Conservation (phyloP, 1,140 invertebrate species). For the Anagrus nilaparvatae region DNA sequence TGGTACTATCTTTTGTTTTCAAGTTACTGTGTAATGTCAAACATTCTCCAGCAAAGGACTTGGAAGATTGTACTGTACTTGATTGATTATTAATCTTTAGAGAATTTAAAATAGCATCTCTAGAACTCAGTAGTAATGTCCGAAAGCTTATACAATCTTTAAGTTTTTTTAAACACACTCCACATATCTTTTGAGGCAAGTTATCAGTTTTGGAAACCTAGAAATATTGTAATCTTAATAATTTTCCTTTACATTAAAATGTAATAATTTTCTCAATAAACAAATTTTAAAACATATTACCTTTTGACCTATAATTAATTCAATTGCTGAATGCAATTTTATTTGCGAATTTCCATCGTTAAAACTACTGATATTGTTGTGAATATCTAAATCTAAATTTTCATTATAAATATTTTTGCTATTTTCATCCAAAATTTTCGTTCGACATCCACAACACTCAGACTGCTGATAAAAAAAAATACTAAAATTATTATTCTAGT, state of each 20-base stretch:
- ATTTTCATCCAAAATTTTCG: conserved; percentile 5
- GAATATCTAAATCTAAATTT: conserved; percentile 10
- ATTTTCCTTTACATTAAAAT: not conserved
- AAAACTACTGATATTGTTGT: not conserved
- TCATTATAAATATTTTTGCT: conserved; percentile 18
- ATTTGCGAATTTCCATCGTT: conserved; percentile 9
- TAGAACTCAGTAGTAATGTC: conserved; percentile 15
- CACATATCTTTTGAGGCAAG: conserved; percentile 15
- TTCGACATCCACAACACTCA: conserved; percentile 18
- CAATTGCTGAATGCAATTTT: conserved; percentile 17
- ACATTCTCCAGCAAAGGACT: not conserved
- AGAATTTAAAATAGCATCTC: conserved; percentile 10
- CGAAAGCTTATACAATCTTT: conserved; percentile 17
- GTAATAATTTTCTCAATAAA: not conserved
- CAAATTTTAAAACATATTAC: conserved; percentile 6
- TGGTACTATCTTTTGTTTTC: not conserved
- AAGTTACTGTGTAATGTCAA: not conserved
- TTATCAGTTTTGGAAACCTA: conserved; percentile 15
- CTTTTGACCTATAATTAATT: conserved; percentile 17
- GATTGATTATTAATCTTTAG: not conserved
- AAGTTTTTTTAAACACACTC: conserved; percentile 18
- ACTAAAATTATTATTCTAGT: no score
- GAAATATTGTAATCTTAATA: conserved; percentile 1
- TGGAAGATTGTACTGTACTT: not conserved
- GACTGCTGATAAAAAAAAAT: no score